Percentiles rank a stretch among this genome's conserved stretches.
phyloP scores from a whole-genome alignment of 2,797 vertebrate species.

The Chaetodon trifasciatus region DNA sequence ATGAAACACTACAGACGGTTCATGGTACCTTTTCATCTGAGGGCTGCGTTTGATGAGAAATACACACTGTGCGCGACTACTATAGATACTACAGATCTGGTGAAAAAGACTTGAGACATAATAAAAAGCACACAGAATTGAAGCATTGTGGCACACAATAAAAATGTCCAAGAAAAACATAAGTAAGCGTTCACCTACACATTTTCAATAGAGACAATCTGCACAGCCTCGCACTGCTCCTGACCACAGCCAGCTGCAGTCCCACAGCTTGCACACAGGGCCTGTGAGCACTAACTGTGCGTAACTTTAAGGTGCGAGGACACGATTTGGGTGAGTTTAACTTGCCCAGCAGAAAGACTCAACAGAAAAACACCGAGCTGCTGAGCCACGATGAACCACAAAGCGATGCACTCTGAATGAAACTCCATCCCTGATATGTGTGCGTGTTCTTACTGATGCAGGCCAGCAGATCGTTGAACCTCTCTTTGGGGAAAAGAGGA shows the following conservation, averaged over 20 bases:
- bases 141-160: background rate
- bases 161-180: background rate
- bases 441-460: conserved; percentile 93
- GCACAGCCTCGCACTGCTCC: background rate
- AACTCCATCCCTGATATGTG: background rate
- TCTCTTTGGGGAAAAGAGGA: conserved; percentile 98
- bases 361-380: background rate
- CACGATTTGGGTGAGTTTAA: background rate
- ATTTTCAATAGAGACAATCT: too few relatives aligned
- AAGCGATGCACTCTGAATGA: background rate
- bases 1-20: conserved; percentile 1
- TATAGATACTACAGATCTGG: background rate
- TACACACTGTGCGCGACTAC: background rate
- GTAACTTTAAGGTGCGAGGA: background rate
- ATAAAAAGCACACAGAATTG: too few relatives aligned
- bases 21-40: background rate
- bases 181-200: too few relatives aligned
- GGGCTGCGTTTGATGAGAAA: background rate
- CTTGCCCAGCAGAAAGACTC: too few relatives aligned
- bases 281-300: too few relatives aligned
- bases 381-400: background rate
- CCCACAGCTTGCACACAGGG: background rate
- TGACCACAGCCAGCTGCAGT: background rate
- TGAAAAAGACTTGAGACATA: background rate
- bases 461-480: conserved; percentile 97